Base-by-base conservation (phyloP, 2,113 vertebrate genomes). In the Chamaetylas fuelleborni region DNA sequence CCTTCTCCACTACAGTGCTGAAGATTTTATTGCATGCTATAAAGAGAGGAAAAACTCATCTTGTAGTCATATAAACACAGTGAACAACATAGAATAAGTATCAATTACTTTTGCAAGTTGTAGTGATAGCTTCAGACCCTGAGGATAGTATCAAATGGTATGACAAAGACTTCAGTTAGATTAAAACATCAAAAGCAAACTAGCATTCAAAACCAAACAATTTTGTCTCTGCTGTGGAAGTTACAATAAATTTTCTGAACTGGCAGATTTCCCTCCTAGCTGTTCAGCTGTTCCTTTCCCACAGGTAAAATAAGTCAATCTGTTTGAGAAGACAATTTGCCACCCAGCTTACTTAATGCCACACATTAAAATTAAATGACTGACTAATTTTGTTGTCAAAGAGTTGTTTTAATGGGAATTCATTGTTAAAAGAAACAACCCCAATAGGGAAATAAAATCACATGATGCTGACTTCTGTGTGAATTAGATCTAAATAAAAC, bases 131-230 rank as follows among this genome's bases (percentile, higher is more conserved):
- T 84, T 82, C 77, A 89, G 10, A 77, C 95, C 93, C 92, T 25
- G 40, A 86, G 86, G 91, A 93, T 53, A 89, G 84, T 91, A 92
- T 94, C 93, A 89, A 94, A 89, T 70, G 56, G 62, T 76, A 83
- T 89, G 95, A 96, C 95, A 96, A 97, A 95, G 83, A 83, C 92
- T 95, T 95, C 77, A 86, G 86, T 96, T 93, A 97, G 88, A 97
- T 95, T 94, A 89, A 86, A 93, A 40, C 81, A 95, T 94, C 90
- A 97, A 95, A 97, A 94, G 73, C 93, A 92, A 97, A 92, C 96
- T 83, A 84, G 86, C 88, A 92, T 80, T 95, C 88, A 94, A 97
- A 96, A 89, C 33, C 90, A 97, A 97, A 96, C 54, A 95, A 78
- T 58, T 77, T 29, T 0, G 1, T 48, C 88, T 93, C 70, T 88